Evolutionary conservation across 1,140 invertebrate species (phyloP), one percentile per base, ranked within the genome.

Genomic region (Coptotermes formosanus): DNA sequence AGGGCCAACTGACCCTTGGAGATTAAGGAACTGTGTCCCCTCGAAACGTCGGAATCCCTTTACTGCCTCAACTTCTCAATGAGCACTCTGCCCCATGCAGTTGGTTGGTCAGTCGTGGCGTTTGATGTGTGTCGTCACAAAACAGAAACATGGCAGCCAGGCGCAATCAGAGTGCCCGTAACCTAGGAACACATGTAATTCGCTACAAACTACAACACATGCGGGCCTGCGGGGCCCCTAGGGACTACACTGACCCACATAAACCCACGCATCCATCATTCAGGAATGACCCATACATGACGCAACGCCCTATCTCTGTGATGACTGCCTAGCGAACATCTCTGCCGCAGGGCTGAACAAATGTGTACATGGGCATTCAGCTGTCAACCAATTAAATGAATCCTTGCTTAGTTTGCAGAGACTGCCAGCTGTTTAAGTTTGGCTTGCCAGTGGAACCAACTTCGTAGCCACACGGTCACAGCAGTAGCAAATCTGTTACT

Each of bases 241-340:
- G 64, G 64, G 64, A 30, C 0, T 75, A 30, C 64, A 75, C 6
- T 75, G 64, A 75, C 64, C 64, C 64, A 75, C n/a, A 75, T 75
- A 75, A 75, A 75, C 64, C 64, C 16, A 75, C n/a, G 64, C 64
- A 75, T 75, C 64, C 64, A 75, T 75, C 64, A 75, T 75, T 75
- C 64, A 75, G 30, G 64, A 75, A 75, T 75, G 64, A 75, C 64
- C 64, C 64, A 30, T 75, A 75, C n/a, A 75, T 75, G 64, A 75
- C 64, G 64, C 64, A 75, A 30, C 64, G 64, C n/a, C 64, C 64
- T 75, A 30, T 75, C 25, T 75, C 64, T 8, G 64, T 75, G 64
- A 75, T 75, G 64, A 75, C 64, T 30, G 64, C n/a, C 64, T 75
- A 12, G 64, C 64, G 64, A 30, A 75, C 30, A 25, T 75, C 64